Conservation (phyloP, 2,888 invertebrate species). For the Brachypterus glaber region DNA sequence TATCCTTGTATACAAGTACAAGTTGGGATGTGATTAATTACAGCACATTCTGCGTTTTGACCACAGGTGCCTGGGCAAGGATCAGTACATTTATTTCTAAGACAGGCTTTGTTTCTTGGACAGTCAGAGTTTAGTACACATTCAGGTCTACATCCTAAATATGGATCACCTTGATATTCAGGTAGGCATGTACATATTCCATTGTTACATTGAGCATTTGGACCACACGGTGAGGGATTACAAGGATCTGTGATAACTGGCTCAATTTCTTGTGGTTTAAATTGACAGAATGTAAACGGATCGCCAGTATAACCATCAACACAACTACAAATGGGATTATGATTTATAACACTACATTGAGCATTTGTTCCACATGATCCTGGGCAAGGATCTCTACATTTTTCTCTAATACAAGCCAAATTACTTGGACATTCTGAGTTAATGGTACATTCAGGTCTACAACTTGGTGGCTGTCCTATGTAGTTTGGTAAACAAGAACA, state of each 20-base stretch:
- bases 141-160: slow-evolving; percentile 68
- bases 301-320: slow-evolving; percentile 52
- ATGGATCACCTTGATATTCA: slow-evolving; percentile 70
- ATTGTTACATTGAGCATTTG: slow-evolving; percentile 60
- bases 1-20: slow-evolving; percentile 62
- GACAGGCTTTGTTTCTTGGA: slow-evolving; percentile 57
- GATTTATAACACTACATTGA: slow-evolving; percentile 55
- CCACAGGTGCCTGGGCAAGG: slow-evolving; percentile 77
- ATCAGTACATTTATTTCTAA: slow-evolving; percentile 63
- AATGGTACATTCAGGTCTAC: slow-evolving; percentile 56
- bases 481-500: slow-evolving; percentile 52
- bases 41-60: slow-evolving; percentile 61
- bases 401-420: slow-evolving; percentile 48
- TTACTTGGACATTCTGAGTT: slow-evolving; percentile 52
- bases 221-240: slow-evolving; percentile 54
- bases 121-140: slow-evolving; percentile 71
- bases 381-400: slow-evolving; percentile 51
- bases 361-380: slow-evolving; percentile 57
- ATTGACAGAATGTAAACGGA: slow-evolving; percentile 50
- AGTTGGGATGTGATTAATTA: slow-evolving; percentile 69
- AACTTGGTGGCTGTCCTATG: slow-evolving; percentile 55
- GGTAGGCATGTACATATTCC: slow-evolving; percentile 63
- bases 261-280: slow-evolving; percentile 36
- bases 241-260: slow-evolving; percentile 39
- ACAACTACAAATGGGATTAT: slow-evolving; percentile 61